Evolutionary conservation across 2,888 invertebrate genomes (phyloP).

Genomic region (Lottia gigantea): DNA sequence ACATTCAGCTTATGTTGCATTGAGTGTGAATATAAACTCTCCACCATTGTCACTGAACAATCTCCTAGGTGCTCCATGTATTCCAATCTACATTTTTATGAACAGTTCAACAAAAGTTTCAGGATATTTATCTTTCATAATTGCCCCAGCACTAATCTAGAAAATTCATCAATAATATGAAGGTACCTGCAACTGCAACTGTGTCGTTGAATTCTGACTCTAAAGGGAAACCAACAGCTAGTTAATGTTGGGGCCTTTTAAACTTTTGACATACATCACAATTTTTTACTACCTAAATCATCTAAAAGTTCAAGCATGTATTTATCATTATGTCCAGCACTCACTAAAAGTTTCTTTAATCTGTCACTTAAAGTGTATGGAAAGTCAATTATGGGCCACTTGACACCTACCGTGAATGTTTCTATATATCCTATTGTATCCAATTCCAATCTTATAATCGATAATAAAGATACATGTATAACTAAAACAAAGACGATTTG

Average conservation of each 20-base stretch:
- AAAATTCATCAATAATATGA: conserved; percentile 27
- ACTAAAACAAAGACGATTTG: too few species aligned
- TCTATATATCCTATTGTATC: too few species aligned
- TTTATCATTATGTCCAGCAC: conserved; percentile 16
- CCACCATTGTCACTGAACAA: conserved; percentile 27
- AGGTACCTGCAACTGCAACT: too few species aligned
- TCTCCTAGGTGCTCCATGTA: conserved; percentile 24
- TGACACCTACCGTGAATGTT: too few species aligned
- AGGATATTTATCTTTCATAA: conserved; percentile 18
- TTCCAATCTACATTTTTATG: conserved; percentile 21
- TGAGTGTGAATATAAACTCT: too few species aligned
- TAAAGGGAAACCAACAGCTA: conserved; percentile 19
- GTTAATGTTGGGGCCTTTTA: conserved; percentile 12
- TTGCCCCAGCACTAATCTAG: conserved; percentile 25
- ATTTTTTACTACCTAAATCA: background rate
- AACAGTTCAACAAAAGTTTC: conserved; percentile 25
- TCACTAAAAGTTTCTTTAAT: background rate
- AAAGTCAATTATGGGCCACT: too few species aligned
- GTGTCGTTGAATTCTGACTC: conserved; percentile 22
- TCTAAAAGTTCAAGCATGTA: conserved; percentile 2
- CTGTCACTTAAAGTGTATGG: too few species aligned
- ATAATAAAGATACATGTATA: too few species aligned
- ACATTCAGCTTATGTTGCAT: too few species aligned
- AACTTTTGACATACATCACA: conserved; percentile 4
- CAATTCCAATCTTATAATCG: too few species aligned